phyloP scores from a whole-genome alignment of 2,888 invertebrate species.

The Sclerodermus sp. region DNA sequence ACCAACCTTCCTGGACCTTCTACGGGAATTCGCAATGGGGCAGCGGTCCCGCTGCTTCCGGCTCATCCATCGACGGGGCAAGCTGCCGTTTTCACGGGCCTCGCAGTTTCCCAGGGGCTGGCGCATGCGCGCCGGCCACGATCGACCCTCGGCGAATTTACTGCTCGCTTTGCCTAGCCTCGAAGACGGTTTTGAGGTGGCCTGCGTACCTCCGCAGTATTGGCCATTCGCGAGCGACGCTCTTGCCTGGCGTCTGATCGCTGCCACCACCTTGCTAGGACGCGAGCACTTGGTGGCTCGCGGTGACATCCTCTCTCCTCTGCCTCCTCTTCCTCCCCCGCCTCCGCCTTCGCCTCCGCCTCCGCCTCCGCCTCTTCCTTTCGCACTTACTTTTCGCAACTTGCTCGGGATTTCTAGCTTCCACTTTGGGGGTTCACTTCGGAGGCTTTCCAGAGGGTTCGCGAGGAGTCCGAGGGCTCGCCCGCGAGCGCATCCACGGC shows the following conservation, averaged over 20 bases:
- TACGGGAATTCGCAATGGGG: too few species aligned
- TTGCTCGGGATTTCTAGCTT: too few species aligned
- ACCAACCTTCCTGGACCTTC: too few species aligned
- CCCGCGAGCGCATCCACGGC: constrained; percentile 35
- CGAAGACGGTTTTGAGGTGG: too few species aligned
- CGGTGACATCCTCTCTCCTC: constrained; percentile 5
- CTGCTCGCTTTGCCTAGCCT: too few species aligned
- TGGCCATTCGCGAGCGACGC: neutral
- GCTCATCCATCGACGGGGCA: constrained; percentile 61
- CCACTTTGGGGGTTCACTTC: too few species aligned
- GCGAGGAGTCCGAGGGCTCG: constrained; percentile 24
- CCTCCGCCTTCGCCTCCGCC: neutral
- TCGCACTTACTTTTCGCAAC: too few species aligned
- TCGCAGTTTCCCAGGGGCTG: constrained; percentile 57
- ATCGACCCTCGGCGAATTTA: constrained; percentile 31
- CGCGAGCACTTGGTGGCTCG: constrained; percentile 37
- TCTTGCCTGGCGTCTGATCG: too few species aligned
- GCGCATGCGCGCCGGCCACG: constrained; percentile 51
- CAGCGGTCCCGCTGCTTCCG: too few species aligned
- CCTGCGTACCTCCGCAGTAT: too few species aligned
- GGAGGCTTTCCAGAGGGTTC: neutral
- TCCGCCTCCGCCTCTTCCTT: neutral
- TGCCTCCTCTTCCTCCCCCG: too few species aligned
- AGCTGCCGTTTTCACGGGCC: constrained; percentile 42
- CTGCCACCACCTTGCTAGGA: too few species aligned